Evolutionary conservation across 2,797 vertebrate genomes (phyloP).

Genomic region (Dendrocincla fuliginosa): DNA sequence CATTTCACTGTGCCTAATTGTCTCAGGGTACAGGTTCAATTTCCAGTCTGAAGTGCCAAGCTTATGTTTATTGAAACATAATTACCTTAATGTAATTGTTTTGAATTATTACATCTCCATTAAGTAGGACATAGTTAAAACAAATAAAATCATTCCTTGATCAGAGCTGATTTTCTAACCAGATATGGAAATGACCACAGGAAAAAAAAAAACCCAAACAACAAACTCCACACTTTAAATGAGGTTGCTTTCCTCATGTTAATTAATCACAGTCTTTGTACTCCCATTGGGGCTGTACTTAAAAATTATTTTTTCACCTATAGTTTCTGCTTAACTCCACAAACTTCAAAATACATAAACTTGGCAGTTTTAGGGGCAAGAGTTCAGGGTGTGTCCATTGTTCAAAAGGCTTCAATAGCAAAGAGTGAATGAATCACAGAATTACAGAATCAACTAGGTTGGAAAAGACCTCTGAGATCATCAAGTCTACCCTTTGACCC

Average conservation of each 20-base stretch:
- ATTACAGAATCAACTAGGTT: too few species aligned
- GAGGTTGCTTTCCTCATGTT: background rate
- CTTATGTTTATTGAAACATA: conserved; percentile 55
- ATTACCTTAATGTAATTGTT: conserved; percentile 63
- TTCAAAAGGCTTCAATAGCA: background rate
- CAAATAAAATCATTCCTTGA: conserved; percentile 44
- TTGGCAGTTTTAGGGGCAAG: background rate
- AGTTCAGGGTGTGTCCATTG: background rate
- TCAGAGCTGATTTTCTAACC: conserved; percentile 22
- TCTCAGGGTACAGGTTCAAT: background rate
- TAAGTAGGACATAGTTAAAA: conserved; percentile 56
- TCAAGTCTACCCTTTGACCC: too few species aligned
- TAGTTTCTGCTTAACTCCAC: background rate
- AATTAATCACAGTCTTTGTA: background rate
- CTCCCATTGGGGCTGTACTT: background rate
- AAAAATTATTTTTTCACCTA: background rate
- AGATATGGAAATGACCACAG: conserved; percentile 12
- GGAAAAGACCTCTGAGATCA: too few species aligned
- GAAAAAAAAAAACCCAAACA: background rate
- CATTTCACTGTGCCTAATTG: conserved; percentile 45
- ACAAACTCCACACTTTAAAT: background rate
- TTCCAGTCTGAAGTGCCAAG: conserved; percentile 20
- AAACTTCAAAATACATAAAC: background rate
- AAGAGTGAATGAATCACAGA: background rate
- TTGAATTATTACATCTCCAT: conserved; percentile 23